Base-by-base conservation (phyloP, 2,888 invertebrate species). In the Phengaris alcon region DNA sequence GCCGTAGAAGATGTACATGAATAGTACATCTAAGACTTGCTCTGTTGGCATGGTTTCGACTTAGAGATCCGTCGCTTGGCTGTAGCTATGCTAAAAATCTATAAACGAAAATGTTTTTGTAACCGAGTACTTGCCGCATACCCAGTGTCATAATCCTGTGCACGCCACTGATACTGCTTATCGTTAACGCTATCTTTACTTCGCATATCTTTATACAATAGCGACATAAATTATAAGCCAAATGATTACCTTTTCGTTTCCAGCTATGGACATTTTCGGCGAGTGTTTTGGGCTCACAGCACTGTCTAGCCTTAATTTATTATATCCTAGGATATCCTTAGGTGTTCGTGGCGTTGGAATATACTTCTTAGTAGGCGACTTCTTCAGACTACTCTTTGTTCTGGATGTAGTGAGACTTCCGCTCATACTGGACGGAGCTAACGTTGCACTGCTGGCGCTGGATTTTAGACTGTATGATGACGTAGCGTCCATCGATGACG, bases 241-340 rank as follows among this genome's bases (percentile, higher is more conserved):
- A 68, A 68, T 48, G 8, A n/a, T 9, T 22, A 91, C 92, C 86
- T 93, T 93, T 76, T 93, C 93, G 77, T 83, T 81, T 35, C 85
- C 87, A 70, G 84, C 81, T 54, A 84, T 81, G 13, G 83, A 80
- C 0, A 87, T 82, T 77, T 88, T 85, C 0, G 93, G 92, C 0
- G 90, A 90, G 79, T 94, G 94, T 75, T 94, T 94, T 2, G 94
- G 94, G 78, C 94, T 94, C 12, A 90, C 84, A 44, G 94, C 94
- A 77, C 93, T 93, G 77, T 94, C 94, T 78, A 94, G 79, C 75
- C 94, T 88, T 78, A 94, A 79, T 76, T 94, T 94, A 79, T 94
- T 94, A 80, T 93, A 94, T 3, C 93, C 93, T 12, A 87, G 88
- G 78, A 87, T 89, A 79, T 93, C 92, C 77, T 90, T 92, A 22